Evolutionary conservation across 2,113 vertebrate genomes (phyloP).

Genomic region (Anoplopoma fimbria): DNA sequence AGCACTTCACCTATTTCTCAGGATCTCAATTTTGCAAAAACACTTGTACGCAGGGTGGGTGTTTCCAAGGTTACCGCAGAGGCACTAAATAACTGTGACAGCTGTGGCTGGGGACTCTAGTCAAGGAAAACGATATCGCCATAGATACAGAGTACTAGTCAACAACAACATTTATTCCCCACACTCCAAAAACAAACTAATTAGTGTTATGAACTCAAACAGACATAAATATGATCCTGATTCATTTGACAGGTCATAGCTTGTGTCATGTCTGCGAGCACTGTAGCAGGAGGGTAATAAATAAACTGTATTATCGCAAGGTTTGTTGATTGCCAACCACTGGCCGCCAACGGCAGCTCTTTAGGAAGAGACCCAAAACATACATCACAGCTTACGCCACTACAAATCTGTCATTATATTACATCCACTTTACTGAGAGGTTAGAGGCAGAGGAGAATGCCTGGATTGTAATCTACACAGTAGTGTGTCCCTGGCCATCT

Average conservation of each 20-base stretch:
- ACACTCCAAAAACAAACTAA: constrained; percentile 53
- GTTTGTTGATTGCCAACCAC: constrained; percentile 30
- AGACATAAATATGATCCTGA: constrained; percentile 1
- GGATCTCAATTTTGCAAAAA: constrained; percentile 67
- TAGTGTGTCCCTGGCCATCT: constrained; percentile 75
- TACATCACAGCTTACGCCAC: constrained; percentile 28
- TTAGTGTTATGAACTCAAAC: constrained; percentile 44
- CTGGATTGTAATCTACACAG: constrained; percentile 70
- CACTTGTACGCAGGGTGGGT: constrained; percentile 69
- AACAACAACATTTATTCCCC: constrained; percentile 62
- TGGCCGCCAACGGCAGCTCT: constrained; percentile 29
- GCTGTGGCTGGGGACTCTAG: constrained; percentile 75
- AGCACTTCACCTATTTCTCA: constrained; percentile 73
- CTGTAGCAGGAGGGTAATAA: constrained; percentile 31
- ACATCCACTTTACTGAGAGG: constrained; percentile 55
- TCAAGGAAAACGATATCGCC: constrained; percentile 74
- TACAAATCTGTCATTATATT: constrained; percentile 61
- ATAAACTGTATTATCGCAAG: constrained; percentile 19
- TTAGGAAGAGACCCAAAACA: constrained; percentile 50
- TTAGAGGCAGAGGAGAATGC: constrained; percentile 63
- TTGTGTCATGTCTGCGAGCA: neutral
- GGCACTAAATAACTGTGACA: constrained; percentile 80
- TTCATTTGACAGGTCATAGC: constrained; percentile 27
- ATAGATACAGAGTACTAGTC: constrained; percentile 67
- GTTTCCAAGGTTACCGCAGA: constrained; percentile 81